These are phyloP conservation scores for Microtus pennsylvanicus DNA, from an alignment of 2,113 vertebrate species.

Conservation along the genomic window DNA sequence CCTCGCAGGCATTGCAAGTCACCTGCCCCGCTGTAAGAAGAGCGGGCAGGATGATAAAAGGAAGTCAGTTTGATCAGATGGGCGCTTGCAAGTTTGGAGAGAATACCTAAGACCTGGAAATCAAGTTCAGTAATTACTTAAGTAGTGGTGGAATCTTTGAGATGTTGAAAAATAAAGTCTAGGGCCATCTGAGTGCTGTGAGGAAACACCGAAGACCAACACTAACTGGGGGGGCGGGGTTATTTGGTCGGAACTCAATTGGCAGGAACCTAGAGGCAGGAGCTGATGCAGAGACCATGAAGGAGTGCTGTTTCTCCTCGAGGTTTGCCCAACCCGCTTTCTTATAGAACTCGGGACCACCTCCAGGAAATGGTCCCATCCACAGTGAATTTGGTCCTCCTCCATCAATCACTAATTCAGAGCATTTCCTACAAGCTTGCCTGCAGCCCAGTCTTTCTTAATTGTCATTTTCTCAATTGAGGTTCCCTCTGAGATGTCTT, in stretches of 20 bases:
- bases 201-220: not conserved
- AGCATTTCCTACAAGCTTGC: not conserved
- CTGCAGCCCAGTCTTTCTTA: not conserved
- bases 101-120: not conserved
- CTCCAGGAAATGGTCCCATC: not conserved
- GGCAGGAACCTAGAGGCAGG: not conserved
- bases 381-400: not conserved
- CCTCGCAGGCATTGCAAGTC: not conserved
- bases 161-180: slow-evolving; percentile 6
- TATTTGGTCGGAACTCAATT: not conserved
- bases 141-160: not conserved
- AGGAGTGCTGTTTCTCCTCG: not conserved
- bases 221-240: not conserved
- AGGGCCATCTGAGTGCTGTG: not conserved
- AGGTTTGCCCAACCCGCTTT: not conserved
- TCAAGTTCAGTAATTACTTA: not conserved
- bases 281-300: not conserved
- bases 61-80: not conserved
- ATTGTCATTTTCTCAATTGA: not conserved
- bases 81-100: not conserved
- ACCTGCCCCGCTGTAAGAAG: not conserved
- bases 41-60: not conserved
- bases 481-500: not conserved
- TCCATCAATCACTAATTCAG: not conserved
- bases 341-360: not conserved